Percentiles rank a stretch among this genome's conserved stretches.
Evolutionary conservation across 2,888 invertebrate genomes (phyloP).

Genomic region (Dryococelus australis): DNA sequence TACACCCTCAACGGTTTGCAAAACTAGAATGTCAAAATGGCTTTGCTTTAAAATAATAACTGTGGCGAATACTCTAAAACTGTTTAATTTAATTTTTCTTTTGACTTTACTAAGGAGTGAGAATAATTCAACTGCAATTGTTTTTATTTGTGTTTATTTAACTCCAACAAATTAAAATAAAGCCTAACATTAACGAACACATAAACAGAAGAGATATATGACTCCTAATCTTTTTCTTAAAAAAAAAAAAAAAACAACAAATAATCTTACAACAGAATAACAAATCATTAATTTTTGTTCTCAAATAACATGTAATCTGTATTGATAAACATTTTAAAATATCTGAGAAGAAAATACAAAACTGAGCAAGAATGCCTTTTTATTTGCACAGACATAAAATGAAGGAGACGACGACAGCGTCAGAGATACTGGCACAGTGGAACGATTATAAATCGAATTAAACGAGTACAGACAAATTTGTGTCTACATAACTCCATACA

Average conservation of each 20-base stretch:
- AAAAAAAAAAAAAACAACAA: conserved; percentile 6
- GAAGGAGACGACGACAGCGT: not conserved
- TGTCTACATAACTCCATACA: not conserved
- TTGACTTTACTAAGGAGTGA: no score
- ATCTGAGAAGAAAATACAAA: not conserved
- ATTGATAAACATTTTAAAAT: not conserved
- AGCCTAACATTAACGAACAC: conserved; percentile 36
- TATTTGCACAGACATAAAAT: not conserved
- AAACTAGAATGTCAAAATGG: no score
- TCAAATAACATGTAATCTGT: not conserved
- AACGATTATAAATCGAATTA: not conserved
- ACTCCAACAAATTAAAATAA: conserved; percentile 34
- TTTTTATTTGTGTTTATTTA: conserved; percentile 9
- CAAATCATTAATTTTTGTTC: not conserved
- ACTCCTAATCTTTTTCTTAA: not conserved
- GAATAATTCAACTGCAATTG: not conserved
- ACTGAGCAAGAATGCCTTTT: not conserved
- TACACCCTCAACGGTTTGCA: no score
- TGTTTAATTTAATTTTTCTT: no score
- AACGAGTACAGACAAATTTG: not conserved
- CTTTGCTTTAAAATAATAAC: no score
- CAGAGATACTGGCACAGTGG: not conserved
- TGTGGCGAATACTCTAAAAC: no score
- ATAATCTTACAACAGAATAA: conserved; percentile 16
- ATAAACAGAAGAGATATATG: conserved; percentile 16